These are phyloP conservation scores for Dioctria rufipes DNA, from an alignment of 2,888 invertebrate genomes.

Conservation along the genomic window DNA sequence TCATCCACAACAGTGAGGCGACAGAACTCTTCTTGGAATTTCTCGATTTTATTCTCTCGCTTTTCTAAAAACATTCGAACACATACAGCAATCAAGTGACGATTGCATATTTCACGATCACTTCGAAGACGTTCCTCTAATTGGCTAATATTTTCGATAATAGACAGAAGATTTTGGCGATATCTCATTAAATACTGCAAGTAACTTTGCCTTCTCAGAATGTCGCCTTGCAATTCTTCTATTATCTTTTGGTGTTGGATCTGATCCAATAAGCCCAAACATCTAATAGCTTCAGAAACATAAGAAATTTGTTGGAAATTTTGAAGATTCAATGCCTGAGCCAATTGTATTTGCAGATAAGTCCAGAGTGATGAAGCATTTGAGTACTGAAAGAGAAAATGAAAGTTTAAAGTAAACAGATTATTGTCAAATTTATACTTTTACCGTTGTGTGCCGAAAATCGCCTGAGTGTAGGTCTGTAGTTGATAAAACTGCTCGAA, in stretches of 20 bases:
- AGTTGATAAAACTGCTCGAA: constrained; percentile 91
- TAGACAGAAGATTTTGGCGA: constrained; percentile 84
- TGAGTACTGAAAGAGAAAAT: constrained; percentile 62
- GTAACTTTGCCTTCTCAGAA: constrained; percentile 83
- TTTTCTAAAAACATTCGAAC: constrained; percentile 86
- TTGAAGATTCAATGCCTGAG: constrained; percentile 86
- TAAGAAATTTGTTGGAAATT: constrained; percentile 84
- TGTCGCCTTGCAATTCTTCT: constrained; percentile 82
- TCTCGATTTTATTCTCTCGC: constrained; percentile 80
- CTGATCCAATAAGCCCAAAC: constrained; percentile 81
- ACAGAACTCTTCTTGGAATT: constrained; percentile 87
- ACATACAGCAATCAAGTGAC: constrained; percentile 82
- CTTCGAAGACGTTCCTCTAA: constrained; percentile 75
- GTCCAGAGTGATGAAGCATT: constrained; percentile 74
- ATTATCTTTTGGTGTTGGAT: constrained; percentile 82
- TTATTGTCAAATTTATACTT: constrained; percentile 35
- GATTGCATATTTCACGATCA: constrained; percentile 81
- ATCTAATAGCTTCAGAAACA: constrained; percentile 87
- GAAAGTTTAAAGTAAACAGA: constrained; percentile 26
- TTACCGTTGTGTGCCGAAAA: constrained; percentile 74
- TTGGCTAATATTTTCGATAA: constrained; percentile 81
- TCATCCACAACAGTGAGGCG: constrained; percentile 88
- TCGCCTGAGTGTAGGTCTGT: constrained; percentile 84
- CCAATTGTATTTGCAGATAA: constrained; percentile 82
- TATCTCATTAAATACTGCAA: constrained; percentile 86